phyloP scores from a whole-genome alignment of 2,888 invertebrate species.

The Bellardia bayeri region DNA sequence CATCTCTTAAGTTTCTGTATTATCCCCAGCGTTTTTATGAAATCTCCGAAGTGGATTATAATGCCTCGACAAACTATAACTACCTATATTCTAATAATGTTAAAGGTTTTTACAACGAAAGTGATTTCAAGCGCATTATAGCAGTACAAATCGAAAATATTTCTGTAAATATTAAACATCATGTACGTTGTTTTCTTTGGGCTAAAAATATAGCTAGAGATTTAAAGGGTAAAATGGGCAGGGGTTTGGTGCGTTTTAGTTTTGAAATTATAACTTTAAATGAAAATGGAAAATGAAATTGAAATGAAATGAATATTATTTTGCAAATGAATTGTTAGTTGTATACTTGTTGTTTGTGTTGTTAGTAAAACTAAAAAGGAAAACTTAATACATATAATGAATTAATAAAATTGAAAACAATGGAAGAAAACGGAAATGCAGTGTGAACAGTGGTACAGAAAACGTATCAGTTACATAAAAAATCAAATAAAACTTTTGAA shows the following conservation, averaged over 20 bases:
- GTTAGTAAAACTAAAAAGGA: neutral
- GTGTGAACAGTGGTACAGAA: slow-evolving; percentile 13
- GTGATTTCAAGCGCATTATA: slow-evolving; percentile 41
- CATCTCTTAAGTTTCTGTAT: neutral
- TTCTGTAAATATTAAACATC: slow-evolving; percentile 14
- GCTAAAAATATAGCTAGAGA: slow-evolving; percentile 50
- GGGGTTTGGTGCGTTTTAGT: slow-evolving; percentile 34
- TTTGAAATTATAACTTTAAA: slow-evolving; percentile 8
- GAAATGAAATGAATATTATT: neutral
- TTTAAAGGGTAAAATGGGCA: neutral
- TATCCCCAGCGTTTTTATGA: slow-evolving; percentile 34
- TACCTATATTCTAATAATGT: neutral
- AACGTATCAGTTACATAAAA: too few species aligned
- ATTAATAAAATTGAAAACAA: slow-evolving; percentile 38
- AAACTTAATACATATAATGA: slow-evolving; percentile 14
- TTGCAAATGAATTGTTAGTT: slow-evolving; percentile 10
- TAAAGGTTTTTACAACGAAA: slow-evolving; percentile 27
- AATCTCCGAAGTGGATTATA: neutral
- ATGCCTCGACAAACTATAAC: neutral
- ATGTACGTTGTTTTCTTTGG: slow-evolving; percentile 36
- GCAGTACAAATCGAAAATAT: slow-evolving; percentile 26
- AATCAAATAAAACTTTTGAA: too few species aligned
- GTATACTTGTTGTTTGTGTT: neutral
- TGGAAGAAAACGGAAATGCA: slow-evolving; percentile 13
- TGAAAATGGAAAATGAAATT: neutral